Conservation (phyloP, 2,888 invertebrate species). For the Altica lythri region DNA sequence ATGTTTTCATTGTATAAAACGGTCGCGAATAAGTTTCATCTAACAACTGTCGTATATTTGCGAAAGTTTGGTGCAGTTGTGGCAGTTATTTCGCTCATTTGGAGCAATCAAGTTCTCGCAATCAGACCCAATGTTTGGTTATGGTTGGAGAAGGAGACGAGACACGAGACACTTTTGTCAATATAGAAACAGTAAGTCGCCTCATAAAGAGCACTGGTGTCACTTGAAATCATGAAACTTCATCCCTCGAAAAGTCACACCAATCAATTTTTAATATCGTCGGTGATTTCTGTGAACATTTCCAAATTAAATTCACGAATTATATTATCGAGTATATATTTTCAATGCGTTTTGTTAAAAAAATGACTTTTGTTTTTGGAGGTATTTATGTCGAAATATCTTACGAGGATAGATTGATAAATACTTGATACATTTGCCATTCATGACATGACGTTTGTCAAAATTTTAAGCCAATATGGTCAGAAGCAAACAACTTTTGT, state of each 20-base stretch:
- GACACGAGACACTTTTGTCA: conserved; percentile 62
- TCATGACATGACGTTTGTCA: too few species aligned
- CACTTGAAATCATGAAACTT: conserved; percentile 44
- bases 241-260: neutral
- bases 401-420: too few species aligned
- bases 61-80: conserved; percentile 42
- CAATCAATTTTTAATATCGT: conserved; percentile 9
- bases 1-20: conserved; percentile 20
- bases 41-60: conserved; percentile 37
- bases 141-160: conserved; percentile 50
- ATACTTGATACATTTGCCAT: too few species aligned
- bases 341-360: too few species aligned
- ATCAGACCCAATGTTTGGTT: conserved; percentile 57
- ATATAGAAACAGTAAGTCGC: conserved; percentile 53
- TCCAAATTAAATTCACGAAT: too few species aligned
- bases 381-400: too few species aligned
- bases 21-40: conserved; percentile 25
- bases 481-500: too few species aligned
- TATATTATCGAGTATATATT: too few species aligned
- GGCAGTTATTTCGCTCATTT: conserved; percentile 57
- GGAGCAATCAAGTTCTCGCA: conserved; percentile 59
- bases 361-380: too few species aligned
- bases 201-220: conserved; percentile 66
- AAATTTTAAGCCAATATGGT: too few species aligned
- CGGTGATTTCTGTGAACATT: too few species aligned